Evolutionary conservation across 2,797 vertebrate genomes (phyloP), one percentile per base, ranked within the genome.

Genomic region (Microctenopoma steveboyesi): DNA sequence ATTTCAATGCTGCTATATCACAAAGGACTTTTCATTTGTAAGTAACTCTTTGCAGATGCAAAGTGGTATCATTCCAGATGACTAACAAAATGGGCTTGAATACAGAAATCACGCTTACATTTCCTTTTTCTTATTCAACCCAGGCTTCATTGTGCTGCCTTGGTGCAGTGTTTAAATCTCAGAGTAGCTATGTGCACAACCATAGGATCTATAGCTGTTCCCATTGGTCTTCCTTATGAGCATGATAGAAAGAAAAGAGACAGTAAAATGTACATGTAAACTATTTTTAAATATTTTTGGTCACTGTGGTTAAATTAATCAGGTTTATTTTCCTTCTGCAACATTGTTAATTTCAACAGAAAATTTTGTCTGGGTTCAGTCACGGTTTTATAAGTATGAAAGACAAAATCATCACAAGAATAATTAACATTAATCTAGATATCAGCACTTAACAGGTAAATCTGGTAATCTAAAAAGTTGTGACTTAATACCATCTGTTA

Each of bases 1-100:
- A 85, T 86, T 76, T 88, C 74, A 67, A 92, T 90, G 89, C 92
- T 92, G 91, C 92, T 92, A 91, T 89, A 87, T 90, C 83, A 83
- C 77, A 82, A 35, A 78, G 78, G 84, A 89, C 86, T 81, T 82
- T 76, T 65, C 68, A 74, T 82, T 64, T 72, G 58, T 79, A 79
- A 10, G 54, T 82, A 74, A 68, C 76, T 46, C 69, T 78, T 66
- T 71, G 77, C 65, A 2, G 53, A 70, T 54, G 66, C 68, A 71
- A 63, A 57, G 49, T 46, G 57, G 63, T 67, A 58, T 72, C 46
- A 47, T 73, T 76, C 47, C 67, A 66, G 48, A 64, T 72, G 54
- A 74, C 35, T 2, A 49, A 79, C 64, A 69, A 75, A 81, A 61
- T 43, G 77, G 76, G 71, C 72, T 76, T 25, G n/a, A 71, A 55